Evolutionary conservation across 2,113 vertebrate species (phyloP).

Genomic region (Promerops cafer): DNA sequence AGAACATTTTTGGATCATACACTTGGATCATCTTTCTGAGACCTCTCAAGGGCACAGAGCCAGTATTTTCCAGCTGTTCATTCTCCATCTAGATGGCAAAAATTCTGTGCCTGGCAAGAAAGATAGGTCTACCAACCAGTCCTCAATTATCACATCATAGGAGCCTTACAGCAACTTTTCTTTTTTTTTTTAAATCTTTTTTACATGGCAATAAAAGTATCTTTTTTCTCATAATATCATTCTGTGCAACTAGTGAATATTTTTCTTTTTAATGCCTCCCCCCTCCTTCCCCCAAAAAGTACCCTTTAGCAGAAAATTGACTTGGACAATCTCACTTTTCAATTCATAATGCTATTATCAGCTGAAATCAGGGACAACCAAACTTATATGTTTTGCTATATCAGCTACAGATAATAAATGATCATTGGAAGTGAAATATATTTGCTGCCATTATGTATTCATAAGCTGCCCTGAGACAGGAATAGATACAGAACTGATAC

Average conservation of each 20-base stretch:
- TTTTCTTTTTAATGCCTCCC: background rate
- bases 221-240: background rate
- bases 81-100: background rate
- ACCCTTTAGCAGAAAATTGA: background rate
- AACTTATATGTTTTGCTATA: background rate
- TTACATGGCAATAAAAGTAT: background rate
- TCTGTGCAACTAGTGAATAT: background rate
- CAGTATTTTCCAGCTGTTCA: background rate
- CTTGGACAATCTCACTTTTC: background rate
- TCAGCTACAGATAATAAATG: background rate
- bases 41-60: background rate
- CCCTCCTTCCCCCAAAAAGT: accelerated
- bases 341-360: background rate
- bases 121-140: background rate
- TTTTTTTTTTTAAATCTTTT: background rate
- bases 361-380: background rate
- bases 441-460: background rate
- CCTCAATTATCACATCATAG: background rate
- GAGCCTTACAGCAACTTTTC: background rate
- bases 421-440: background rate
- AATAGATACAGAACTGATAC: background rate
- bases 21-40: background rate
- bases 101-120: background rate
- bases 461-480: background rate
- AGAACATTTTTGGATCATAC: background rate